Conservation (phyloP, 1,140 invertebrate species). For the Brachionus paranguensis region DNA sequence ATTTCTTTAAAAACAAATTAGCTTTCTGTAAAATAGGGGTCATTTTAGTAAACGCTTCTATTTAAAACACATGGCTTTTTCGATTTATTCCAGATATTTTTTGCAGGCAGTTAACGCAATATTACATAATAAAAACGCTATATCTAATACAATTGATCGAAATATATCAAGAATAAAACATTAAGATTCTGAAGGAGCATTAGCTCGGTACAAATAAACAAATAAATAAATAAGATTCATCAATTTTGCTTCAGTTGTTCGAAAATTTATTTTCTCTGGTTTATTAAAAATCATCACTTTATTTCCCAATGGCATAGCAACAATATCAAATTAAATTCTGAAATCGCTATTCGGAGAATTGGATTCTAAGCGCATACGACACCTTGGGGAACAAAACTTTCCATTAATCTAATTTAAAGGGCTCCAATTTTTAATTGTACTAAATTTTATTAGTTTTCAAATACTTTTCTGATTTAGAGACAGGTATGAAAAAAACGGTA, state of each 20-base stretch:
- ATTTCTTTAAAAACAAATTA: not conserved
- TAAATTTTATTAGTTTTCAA: not conserved
- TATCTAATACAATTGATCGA: not conserved
- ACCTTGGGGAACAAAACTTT: not conserved
- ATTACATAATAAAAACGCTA: not conserved
- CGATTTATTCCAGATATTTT: not conserved
- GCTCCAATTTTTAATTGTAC: too few species aligned
- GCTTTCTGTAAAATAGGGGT: not conserved
- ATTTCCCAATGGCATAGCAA: not conserved
- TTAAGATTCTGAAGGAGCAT: too few species aligned
- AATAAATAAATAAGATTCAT: too few species aligned
- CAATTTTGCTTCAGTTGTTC: not conserved
- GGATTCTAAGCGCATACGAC: not conserved
- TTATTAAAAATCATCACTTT: not conserved
- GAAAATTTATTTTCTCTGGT: not conserved
- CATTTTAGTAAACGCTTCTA: not conserved
- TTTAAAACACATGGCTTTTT: not conserved
- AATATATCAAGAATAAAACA: not conserved
- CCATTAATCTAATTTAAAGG: not conserved
- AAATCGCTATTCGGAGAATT: not conserved
- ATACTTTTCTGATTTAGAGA: not conserved
- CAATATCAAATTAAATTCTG: too few species aligned
- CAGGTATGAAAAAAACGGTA: not conserved
- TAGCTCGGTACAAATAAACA: too few species aligned
- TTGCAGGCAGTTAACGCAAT: not conserved